Evolutionary conservation across 2,113 vertebrate species (phyloP), one percentile per base, ranked within the genome.

Genomic region (Chaenogobius annularis): DNA sequence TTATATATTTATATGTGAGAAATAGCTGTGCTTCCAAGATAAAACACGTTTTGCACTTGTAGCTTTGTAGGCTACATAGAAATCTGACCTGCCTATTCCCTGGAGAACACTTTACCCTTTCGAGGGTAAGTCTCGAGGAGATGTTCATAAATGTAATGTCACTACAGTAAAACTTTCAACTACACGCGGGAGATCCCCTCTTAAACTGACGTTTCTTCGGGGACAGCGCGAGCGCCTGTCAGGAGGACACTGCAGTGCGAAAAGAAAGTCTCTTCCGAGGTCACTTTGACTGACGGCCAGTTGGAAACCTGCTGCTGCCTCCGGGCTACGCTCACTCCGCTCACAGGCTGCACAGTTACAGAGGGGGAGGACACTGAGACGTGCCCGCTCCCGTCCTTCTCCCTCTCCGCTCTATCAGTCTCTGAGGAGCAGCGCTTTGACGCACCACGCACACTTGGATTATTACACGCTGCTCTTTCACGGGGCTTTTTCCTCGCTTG

Each of bases 401-500:
- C 79, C 52, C 75, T 75, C 78, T 69, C 67, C n/a, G 61, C 50
- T 14, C 76, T 13, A 65, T 48, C 79, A 82, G 80, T 83, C 83
- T 81, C 83, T 75, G 63, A 55, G 82, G 83, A 82, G 82, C 88
- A 82, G 87, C 84, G 83, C 87, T 86, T 89, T 87, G 87, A 90
- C 88, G 87, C 89, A 88, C 82, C 84, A 85, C 87, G 81, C 77
- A 83, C 66, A 85, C 82, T 88, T 89, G 85, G 88, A 89, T 89
- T 85, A 78, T 82, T 83, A 85, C 86, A 83, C 87, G 83, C 89
- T 77, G 80, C 70, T 84, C 74, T 83, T 80, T 79, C 66, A 68
- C 84, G 44, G 78, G 73, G 77, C 74, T 74, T 81, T 70, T 58
- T n/a, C 61, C 72, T 76, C 44, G 56, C 62, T 77, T 77, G 58